Base-by-base conservation (phyloP, 2,797 vertebrate genomes). In the Enteromius mattozi region DNA sequence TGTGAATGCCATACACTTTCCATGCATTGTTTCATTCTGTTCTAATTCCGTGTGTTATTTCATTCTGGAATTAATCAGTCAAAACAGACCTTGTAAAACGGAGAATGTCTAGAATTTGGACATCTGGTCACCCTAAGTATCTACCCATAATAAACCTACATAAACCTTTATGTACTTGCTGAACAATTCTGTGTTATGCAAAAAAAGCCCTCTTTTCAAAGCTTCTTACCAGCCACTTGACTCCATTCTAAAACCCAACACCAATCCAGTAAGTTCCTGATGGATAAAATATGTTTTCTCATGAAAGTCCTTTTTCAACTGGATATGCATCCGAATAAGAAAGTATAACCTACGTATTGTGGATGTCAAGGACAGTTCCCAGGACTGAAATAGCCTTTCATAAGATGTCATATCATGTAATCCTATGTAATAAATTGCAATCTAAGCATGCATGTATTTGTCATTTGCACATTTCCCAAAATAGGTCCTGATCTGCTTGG, bases 401-500 rank as follows among this genome's bases (percentile, higher is more conserved):
- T 19, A 33, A 30, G 8, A 42, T 9, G 16, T 27, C 33, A 76
- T 24, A 6, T 76, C 65, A 54, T 37, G 14, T 27, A 17, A 17
- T 35, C 12, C n/a, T 40, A 35, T 49, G 27, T 40, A 47, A 54
- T 81, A 51, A 37, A 24, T 16, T 17, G 24, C 21, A 40, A 35
- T 37, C 13, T 54, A 59, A 81, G 37, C 35, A 42, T 59, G 59
- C 42, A 14, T 63, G 59, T 9, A 37, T 75, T 66, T 51, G 21
- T 27, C 3, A 54, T 83, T 54, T 74, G 4, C 76, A 45, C 56
- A 40, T 63, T 19, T 80, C 49, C 4, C 2, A 2, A 69, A 77
- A 68, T 63, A 40, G 72, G n/a, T 69, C 49, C 12, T 59, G 59
- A 68, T 77, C 35, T 68, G 45, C 49, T 40, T 45, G 74, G 81